Percentiles rank a stretch among this genome's conserved stretches.
These are phyloP conservation scores for Coboldia fuscipes DNA, from an alignment of 1,140 invertebrate genomes.

Conservation along the genomic window DNA sequence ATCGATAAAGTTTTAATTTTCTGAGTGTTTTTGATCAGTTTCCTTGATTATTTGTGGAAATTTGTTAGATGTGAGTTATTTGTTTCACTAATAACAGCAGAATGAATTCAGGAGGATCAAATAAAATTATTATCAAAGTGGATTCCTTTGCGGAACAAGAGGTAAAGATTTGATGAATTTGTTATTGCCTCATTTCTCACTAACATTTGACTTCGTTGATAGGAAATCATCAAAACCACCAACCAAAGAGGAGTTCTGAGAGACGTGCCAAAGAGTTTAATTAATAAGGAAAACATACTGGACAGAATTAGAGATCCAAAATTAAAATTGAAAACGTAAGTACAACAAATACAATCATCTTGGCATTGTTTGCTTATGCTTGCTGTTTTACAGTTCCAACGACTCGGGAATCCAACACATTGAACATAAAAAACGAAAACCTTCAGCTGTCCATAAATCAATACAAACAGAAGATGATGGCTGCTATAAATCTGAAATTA, in stretches of 20 bases:
- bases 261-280: slow-evolving; percentile 29
- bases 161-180: slow-evolving; percentile 7
- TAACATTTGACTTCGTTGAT: slow-evolving; percentile 6
- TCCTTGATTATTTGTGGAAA: too few relatives aligned
- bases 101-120: too few relatives aligned
- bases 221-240: slow-evolving; percentile 24
- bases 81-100: too few relatives aligned
- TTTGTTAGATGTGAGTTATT: too few relatives aligned
- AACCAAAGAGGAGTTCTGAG: slow-evolving; percentile 33
- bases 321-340: neutral
- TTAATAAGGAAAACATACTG: slow-evolving; percentile 36
- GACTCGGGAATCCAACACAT: neutral
- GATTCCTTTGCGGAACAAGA: slow-evolving; percentile 22
- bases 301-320: slow-evolving; percentile 12
- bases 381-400: neutral
- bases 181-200: slow-evolving; percentile 1
- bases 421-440: neutral
- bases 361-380: neutral
- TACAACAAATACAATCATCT: neutral
- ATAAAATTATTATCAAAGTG: slow-evolving; percentile 23
- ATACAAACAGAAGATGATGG: slow-evolving; percentile 14
- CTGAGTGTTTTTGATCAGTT: too few relatives aligned
- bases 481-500: slow-evolving; percentile 21
- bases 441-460: slow-evolving; percentile 9
- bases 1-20: too few relatives aligned